These are phyloP conservation scores for Helleia helle DNA, from an alignment of 2,888 invertebrate species.

Conservation along the genomic window DNA sequence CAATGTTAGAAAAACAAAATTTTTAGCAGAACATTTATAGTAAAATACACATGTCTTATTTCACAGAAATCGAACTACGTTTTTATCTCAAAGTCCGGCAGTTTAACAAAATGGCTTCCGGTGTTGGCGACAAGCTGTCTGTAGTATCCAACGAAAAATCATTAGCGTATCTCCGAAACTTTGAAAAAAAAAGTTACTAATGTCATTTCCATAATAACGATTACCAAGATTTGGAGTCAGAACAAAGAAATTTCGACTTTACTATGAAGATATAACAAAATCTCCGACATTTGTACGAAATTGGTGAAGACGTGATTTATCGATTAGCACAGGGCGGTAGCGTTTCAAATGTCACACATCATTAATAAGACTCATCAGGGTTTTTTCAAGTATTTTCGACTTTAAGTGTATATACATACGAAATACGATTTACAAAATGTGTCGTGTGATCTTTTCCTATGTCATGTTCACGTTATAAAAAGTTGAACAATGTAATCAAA, in stretches of 20 bases:
- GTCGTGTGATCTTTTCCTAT: too few relatives aligned
- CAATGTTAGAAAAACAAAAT: too few relatives aligned
- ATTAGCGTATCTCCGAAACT: conserved; percentile 18
- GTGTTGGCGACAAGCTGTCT: conserved; percentile 52
- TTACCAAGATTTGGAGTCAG: conserved; percentile 1
- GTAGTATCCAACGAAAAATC: conserved; percentile 21
- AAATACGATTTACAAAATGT: too few relatives aligned
- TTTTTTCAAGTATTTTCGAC: conserved; percentile 18
- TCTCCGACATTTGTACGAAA: background rate
- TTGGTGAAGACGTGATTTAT: conserved; percentile 35
- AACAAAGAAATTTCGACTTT: conserved; percentile 15
- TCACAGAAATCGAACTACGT: too few relatives aligned
- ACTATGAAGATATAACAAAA: conserved; percentile 10
- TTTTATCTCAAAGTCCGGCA: conserved; percentile 3
- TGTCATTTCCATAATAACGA: conserved; percentile 25
- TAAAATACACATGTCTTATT: too few relatives aligned
- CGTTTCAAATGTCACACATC: conserved; percentile 48
- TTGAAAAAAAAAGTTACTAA: conserved; percentile 24
- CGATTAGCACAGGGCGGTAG: conserved; percentile 42
- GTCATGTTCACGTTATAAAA: too few relatives aligned
- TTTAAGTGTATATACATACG: background rate
- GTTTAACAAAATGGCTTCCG: conserved; percentile 31
- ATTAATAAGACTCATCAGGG: conserved; percentile 37
- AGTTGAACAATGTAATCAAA: too few relatives aligned
- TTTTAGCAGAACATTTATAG: too few relatives aligned